Base-by-base conservation (phyloP, 2,797 vertebrate genomes). In the Tapirus indicus region DNA sequence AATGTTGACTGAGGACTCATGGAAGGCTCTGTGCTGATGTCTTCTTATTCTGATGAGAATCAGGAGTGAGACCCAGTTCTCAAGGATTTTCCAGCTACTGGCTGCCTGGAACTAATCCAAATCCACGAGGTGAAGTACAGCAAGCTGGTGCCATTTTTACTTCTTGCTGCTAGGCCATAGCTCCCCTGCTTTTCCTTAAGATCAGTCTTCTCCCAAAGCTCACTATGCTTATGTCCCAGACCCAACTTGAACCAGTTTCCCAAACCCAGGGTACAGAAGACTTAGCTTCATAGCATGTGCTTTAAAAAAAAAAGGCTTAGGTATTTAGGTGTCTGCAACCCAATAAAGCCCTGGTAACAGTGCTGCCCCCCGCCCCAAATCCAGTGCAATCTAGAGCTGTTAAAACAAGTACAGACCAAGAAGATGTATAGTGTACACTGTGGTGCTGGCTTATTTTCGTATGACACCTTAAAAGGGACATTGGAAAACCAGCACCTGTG, bases 11-110 rank as follows among this genome's bases (percentile, higher is more conserved):
- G 66, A 92, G 35, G 23, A 62, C 64, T 82, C 82, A 71, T 1
- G 56, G 80, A 62, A 91, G 20, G 20, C 69, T 58, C 82, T 95
- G 20, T 87, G 82, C 80, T 52, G 27, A 68, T 56, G 41, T 95
- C 56, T 88, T 77, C 60, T 85, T 56, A 32, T 78, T 90, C 58
- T 60, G 35, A 90, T 74, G 75, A 84, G 85, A 95, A 87, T 85
- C 41, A 29, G 66, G 35, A 44, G 5, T 29, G 79, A 79, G 38
- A 91, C 35, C 49, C 89, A 96, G n/a, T 84, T 84, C 79, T 85
- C 52, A 86, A 71, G 72, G 74, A 41, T 47, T 66, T 97, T 68
- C 82, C 44, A 86, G 83, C 72, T 49, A 58, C 60, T 94, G 49
- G 56, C 38, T 82, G 38, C 75, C 38, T 86, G 20, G 47, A 89